Base-by-base conservation (phyloP, 2,113 vertebrate genomes). In the Aegotheles bennettii region DNA sequence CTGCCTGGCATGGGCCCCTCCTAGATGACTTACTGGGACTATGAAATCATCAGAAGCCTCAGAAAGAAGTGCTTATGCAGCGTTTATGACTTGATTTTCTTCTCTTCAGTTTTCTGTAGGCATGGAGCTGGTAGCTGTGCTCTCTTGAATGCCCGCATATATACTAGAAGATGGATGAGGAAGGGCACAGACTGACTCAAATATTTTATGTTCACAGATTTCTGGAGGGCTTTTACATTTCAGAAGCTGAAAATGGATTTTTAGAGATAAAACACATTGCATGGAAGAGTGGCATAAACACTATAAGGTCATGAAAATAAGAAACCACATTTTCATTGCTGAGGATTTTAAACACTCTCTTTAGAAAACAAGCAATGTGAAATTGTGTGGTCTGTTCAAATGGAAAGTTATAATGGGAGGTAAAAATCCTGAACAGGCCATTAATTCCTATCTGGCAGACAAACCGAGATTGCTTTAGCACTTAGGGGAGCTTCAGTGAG, bases 1-100 rank as follows among this genome's bases (percentile, higher is more conserved):
- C 95, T 96, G 94, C 94, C 96, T 96, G 92, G 90, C 94, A 86
- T 92, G 95, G 95, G 96, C 96, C 94, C 96, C 96, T 97, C 93
- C 96, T 97, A 96, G 95, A 95, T 96, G 96, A 97, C 96, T 97
- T 96, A 82, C 87, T 89, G 80, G 93, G 86, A 31, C 96, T 94
- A 90, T 96, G 96, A 96, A 95, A 96, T 96, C 96, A 95, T 95
- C 94, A 94, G 88, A 92, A 95, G 90, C 92, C 90, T 97, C 93
- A 89, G 96, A 96, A 96, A 95, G 90, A 96, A 95, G 51, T 93
- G 96, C 96, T 97, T 95, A 91, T 68, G 88, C 83, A 96, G 94
- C 90, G 3, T 48, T 92, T 95, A 57, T 71, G 53, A 38, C 91
- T 92, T 48, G 83, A 92, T 94, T 95, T 96, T 94, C 95, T 78